Percentiles rank a stretch among this genome's conserved stretches.
These are phyloP conservation scores for Dipodomys stephensi DNA, from an alignment of 2,113 vertebrate genomes.

Conservation along the genomic window DNA sequence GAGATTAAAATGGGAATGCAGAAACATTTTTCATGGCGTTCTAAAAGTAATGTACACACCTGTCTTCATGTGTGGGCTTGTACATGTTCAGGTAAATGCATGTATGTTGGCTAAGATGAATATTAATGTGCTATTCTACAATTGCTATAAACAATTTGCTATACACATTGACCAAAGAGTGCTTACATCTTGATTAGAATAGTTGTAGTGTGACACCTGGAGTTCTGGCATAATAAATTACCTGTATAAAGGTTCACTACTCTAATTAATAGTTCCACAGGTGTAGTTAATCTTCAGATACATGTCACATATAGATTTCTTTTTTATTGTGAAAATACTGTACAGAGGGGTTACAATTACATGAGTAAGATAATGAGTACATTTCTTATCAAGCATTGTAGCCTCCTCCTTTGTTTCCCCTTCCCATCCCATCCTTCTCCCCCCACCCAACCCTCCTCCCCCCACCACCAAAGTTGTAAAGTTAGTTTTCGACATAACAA, in stretches of 20 bases:
- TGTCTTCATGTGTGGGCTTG: not conserved
- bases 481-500: too few species aligned
- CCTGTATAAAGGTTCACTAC: not conserved
- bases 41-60: not conserved
- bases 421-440: too few species aligned
- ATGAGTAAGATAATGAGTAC: too few species aligned
- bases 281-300: not conserved
- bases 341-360: too few species aligned
- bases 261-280: not conserved
- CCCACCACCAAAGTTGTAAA: too few species aligned
- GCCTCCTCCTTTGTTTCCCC: too few species aligned
- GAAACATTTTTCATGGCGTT: not conserved
- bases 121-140: not conserved
- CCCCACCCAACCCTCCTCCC: too few species aligned
- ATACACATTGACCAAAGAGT: not conserved
- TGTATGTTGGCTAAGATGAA: not conserved
- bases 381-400: too few species aligned
- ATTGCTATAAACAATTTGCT: not conserved
- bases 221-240: not conserved
- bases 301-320: not conserved
- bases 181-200: not conserved
- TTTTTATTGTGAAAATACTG: not conserved
- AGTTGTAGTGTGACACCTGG: not conserved
- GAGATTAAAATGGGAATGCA: not conserved
- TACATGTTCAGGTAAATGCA: not conserved